Percentiles rank a stretch among this genome's conserved stretches.
These are phyloP conservation scores for Tiliacea aurago DNA, from an alignment of 2,888 invertebrate species.

Conservation along the genomic window DNA sequence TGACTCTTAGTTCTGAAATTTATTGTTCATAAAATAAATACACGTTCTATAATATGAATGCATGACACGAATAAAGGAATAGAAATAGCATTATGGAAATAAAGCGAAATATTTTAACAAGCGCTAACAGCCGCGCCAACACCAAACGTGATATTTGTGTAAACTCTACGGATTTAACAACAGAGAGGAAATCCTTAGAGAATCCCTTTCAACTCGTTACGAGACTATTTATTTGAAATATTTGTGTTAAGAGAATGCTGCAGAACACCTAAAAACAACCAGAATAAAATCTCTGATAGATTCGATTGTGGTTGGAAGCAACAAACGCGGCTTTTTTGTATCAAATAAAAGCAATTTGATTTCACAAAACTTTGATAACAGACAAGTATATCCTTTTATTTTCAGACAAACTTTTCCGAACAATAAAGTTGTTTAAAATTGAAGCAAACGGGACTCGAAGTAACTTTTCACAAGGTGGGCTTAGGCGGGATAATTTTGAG, in stretches of 20 bases:
- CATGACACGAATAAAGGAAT: constrained; percentile 46
- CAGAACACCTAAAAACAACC: constrained; percentile 19
- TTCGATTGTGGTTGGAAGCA: constrained; percentile 53
- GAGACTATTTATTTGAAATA: constrained; percentile 68
- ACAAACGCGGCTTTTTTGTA: constrained; percentile 49
- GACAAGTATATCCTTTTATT: constrained; percentile 52
- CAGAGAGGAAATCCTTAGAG: constrained; percentile 71
- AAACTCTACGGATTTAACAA: constrained; percentile 74
- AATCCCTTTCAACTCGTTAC: constrained; percentile 74
- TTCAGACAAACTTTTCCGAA: constrained; percentile 39
- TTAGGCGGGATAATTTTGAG: constrained; percentile 14
- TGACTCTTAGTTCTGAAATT: constrained; percentile 41
- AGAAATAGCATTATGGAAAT: constrained; percentile 58
- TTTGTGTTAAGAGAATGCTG: constrained; percentile 51
- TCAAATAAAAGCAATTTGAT: constrained; percentile 56
- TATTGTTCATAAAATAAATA: constrained; percentile 50
- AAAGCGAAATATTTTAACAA: constrained; percentile 62
- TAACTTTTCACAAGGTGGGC: constrained; percentile 8
- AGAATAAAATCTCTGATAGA: constrained; percentile 47
- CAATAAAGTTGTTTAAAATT: constrained; percentile 42
- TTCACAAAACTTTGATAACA: constrained; percentile 46
- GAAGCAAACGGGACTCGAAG: constrained; percentile 12
- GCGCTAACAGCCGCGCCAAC: constrained; percentile 62
- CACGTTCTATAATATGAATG: constrained; percentile 33
- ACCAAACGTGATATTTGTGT: constrained; percentile 75